phyloP scores from a whole-genome alignment of 2,888 invertebrate genomes.

The Macropis europaea region DNA sequence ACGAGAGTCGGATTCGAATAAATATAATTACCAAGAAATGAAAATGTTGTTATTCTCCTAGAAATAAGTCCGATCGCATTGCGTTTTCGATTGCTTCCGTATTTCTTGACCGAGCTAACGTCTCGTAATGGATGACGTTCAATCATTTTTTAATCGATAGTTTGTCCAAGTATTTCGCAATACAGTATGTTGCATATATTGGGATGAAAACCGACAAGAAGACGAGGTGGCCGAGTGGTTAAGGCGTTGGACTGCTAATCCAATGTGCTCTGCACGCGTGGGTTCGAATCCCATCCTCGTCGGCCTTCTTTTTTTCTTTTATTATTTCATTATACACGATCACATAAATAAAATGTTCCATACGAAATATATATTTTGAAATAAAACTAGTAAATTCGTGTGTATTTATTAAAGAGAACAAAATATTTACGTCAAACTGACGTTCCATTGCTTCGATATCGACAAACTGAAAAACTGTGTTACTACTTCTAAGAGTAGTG shows the following conservation, averaged over 20 bases:
- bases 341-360: neutral
- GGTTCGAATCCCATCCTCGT: constrained; percentile 80
- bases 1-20: too few species aligned
- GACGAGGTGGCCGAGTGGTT: constrained; percentile 80
- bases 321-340: neutral
- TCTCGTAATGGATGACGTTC: neutral
- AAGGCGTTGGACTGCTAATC: constrained; percentile 81
- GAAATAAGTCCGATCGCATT: too few species aligned
- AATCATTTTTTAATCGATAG: neutral
- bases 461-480: too few species aligned
- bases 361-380: too few species aligned
- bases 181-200: constrained; percentile 37
- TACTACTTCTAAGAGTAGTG: too few species aligned
- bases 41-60: too few species aligned
- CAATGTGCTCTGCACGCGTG: constrained; percentile 80
- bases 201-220: constrained; percentile 24
- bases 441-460: too few species aligned
- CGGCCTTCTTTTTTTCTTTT: constrained; percentile 51
- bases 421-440: too few species aligned
- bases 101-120: too few species aligned
- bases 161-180: neutral
- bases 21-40: too few species aligned
- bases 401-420: too few species aligned
- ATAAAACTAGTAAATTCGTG: too few species aligned
- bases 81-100: neutral